Evolutionary conservation across 2,797 vertebrate genomes (phyloP).

Genomic region (Perodicticus potto): DNA sequence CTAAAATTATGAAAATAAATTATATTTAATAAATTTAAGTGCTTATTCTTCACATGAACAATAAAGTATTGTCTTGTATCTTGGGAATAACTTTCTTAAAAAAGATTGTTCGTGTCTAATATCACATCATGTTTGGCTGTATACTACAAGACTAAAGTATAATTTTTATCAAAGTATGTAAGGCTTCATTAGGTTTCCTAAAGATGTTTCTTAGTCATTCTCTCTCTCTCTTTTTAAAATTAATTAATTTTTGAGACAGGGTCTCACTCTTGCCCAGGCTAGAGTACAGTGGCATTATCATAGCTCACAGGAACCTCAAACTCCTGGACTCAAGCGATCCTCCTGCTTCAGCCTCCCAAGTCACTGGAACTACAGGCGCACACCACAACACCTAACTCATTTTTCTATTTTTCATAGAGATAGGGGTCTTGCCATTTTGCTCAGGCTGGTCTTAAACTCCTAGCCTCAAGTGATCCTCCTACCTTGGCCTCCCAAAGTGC

Average conservation of each 20-base stretch:
- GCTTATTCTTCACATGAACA: not conserved
- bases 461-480: not conserved
- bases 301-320: not conserved
- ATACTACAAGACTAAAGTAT: not conserved
- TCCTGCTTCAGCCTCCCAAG: too few relatives aligned
- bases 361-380: too few relatives aligned
- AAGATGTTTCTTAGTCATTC: not conserved
- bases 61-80: not conserved
- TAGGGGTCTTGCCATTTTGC: too few relatives aligned
- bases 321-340: too few relatives aligned
- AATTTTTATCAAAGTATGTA: not conserved
- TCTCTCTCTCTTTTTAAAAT: too few relatives aligned
- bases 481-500: not conserved
- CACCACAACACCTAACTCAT: too few relatives aligned
- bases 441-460: not conserved
- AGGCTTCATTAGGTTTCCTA: not conserved
- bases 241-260: not conserved
- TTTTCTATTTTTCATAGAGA: too few relatives aligned
- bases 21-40: not conserved
- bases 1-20: conserved; percentile 9
- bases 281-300: not conserved
- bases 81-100: not conserved
- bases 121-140: not conserved
- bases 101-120: not conserved
- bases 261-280: not conserved